Conservation (phyloP, 1,140 invertebrate species). For the Drosophila pandora region DNA sequence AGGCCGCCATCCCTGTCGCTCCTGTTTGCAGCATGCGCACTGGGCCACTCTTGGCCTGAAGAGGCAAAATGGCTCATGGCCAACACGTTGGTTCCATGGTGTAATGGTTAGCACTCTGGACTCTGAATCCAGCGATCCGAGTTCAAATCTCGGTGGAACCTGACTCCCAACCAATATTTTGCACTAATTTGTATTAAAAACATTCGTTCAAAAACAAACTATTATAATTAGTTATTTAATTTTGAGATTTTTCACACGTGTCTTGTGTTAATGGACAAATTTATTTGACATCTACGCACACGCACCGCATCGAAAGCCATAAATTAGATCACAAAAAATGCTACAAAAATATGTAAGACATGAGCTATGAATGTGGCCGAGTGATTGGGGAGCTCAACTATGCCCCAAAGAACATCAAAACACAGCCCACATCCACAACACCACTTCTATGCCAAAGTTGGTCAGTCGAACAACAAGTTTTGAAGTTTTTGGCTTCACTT, state of each 20-base stretch:
- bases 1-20: slow-evolving; percentile 4
- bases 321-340: slow-evolving; percentile 65
- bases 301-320: slow-evolving; percentile 51
- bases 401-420: slow-evolving; percentile 37
- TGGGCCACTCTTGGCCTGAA: slow-evolving; percentile 34
- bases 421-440: slow-evolving; percentile 46
- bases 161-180: slow-evolving; percentile 55
- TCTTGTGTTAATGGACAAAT: slow-evolving; percentile 46
- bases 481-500: slow-evolving; percentile 9
- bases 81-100: slow-evolving; percentile 89
- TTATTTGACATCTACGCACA: slow-evolving; percentile 56
- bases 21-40: slow-evolving; percentile 57
- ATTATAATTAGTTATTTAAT: slow-evolving; percentile 33
- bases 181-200: too few species aligned
- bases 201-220: background rate
- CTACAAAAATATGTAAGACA: slow-evolving; percentile 12
- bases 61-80: slow-evolving; percentile 29
- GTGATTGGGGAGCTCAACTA: slow-evolving; percentile 16
- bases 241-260: background rate
- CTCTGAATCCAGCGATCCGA: slow-evolving; percentile 95
- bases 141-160: slow-evolving; percentile 93
- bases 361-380: background rate
- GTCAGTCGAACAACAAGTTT: slow-evolving; percentile 44
- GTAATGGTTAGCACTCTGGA: slow-evolving; percentile 96
- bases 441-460: slow-evolving; percentile 29